Base-by-base conservation (phyloP, 2,797 vertebrate genomes). In the Smutsia gigantea region DNA sequence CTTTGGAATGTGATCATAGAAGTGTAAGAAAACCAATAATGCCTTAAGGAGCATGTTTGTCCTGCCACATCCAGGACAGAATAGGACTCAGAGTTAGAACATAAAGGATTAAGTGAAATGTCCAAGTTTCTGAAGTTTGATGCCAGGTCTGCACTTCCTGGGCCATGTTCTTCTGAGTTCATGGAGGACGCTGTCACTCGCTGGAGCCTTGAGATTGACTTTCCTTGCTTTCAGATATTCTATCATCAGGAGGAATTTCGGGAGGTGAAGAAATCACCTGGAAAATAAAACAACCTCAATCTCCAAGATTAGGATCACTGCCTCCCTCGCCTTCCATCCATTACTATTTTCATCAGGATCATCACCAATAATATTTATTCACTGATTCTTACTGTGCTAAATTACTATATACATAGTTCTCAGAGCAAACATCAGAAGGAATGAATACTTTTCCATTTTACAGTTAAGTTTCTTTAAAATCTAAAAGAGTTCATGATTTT, bases 261-360 rank as follows among this genome's bases (percentile, higher is more conserved):
- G 59, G n/a, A 84, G 49, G 17, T 61, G 66, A 87, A 13, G 74
- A 87, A 87, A 18, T 57, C 25, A 1, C 59, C 90, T 97, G 53
- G 46, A 92, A 97, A 87, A 85, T 34, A 94, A 93, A 95, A 87
- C 12, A 61, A 42, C 42, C 42, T 46, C 12, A 1, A 1, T 57
- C 27, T 71, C 46, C 19, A 90, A 49, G 53, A 68, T 88, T 10
- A 72, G 29, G 10, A 27, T 29, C 78, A 29, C 53, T 34, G 11
- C 31, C 21, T 75, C 23, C 37, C 51, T 90, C 55, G 51, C 1
- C 17, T 63, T 14, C 46, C 29, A 21, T 15, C 5, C 19, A 19
- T 87, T 89, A 46, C 31, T n/a, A 2, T 27, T 29, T 51, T 64
- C 77, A n/a, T 14, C 46, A 9, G 17, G 12, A 51, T 63, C 9